Conservation (phyloP, 2,797 vertebrate genomes). For the Anguilla pacifica region DNA sequence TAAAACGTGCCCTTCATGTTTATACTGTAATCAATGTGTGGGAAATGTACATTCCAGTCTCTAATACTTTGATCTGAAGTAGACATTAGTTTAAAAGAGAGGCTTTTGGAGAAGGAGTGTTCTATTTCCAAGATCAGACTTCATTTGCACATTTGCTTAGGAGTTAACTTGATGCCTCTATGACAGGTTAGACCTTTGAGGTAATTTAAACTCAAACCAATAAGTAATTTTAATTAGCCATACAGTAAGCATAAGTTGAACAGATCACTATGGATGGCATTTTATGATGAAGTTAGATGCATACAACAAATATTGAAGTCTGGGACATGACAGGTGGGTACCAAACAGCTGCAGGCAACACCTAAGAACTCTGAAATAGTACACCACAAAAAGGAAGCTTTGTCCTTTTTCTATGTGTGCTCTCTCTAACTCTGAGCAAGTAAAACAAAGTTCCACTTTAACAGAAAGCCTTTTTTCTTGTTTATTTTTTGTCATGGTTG, state of each 20-base stretch:
- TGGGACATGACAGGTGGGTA: not conserved
- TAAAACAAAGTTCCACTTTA: no score
- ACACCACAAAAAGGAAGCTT: not conserved
- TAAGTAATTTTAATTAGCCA: no score
- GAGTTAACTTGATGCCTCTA: no score
- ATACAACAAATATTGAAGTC: not conserved
- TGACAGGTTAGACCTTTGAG: no score
- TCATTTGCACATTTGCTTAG: not conserved
- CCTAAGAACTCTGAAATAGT: not conserved
- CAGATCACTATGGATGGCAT: not conserved
- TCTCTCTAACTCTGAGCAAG: no score
- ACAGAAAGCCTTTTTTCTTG: not conserved
- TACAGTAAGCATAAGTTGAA: not conserved
- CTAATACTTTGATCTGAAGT: conserved; percentile 12
- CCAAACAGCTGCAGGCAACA: not conserved
- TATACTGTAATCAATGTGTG: not conserved
- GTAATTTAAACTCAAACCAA: no score
- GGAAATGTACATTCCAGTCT: not conserved
- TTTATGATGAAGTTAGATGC: not conserved
- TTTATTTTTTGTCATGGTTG: no score
- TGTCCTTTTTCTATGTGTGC: no score
- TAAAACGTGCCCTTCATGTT: not conserved
- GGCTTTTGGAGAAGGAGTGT: not conserved
- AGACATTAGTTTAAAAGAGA: conserved; percentile 21
- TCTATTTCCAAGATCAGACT: not conserved